These are phyloP conservation scores for Crioceris asparagi DNA, from an alignment of 2,888 invertebrate genomes.

Conservation along the genomic window DNA sequence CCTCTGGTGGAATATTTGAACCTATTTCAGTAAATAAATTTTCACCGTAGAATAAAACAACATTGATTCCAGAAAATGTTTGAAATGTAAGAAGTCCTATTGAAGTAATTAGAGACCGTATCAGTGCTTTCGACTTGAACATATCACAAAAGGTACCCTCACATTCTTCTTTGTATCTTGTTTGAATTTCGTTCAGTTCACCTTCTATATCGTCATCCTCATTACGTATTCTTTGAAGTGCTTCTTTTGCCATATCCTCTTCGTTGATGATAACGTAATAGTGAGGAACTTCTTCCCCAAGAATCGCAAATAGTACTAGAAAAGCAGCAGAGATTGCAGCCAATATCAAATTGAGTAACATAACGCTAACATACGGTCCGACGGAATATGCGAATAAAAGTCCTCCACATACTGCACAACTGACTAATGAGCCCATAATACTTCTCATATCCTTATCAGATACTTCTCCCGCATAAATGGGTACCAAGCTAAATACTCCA, in stretches of 20 bases:
- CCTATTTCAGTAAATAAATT: constrained; percentile 58
- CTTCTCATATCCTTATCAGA: constrained; percentile 70
- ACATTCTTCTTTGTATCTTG: constrained; percentile 3
- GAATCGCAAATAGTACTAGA: constrained; percentile 50
- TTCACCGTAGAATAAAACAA: constrained; percentile 67
- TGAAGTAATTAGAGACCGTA: constrained; percentile 64
- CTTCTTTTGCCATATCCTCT: constrained; percentile 48
- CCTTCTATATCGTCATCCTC: constrained; percentile 18
- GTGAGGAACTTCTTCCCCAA: constrained; percentile 76
- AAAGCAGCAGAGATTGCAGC: constrained; percentile 41
- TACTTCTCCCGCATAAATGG: constrained; percentile 82
- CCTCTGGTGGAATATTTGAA: constrained; percentile 43
- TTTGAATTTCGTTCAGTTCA: constrained; percentile 7
- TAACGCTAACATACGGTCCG: constrained; percentile 63
- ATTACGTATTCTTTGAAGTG: constrained; percentile 57
- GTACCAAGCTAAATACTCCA: constrained; percentile 59
- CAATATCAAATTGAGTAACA: constrained; percentile 45
- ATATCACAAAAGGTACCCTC: constrained; percentile 24
- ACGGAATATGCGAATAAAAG: constrained; percentile 56
- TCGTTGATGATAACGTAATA: constrained; percentile 51
- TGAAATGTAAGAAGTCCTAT: constrained; percentile 68
- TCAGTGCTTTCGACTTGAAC: constrained; percentile 51
- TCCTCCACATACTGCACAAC: constrained; percentile 59
- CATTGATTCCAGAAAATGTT: constrained; percentile 73
- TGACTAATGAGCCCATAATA: constrained; percentile 68